Base-by-base conservation (phyloP, 2,888 invertebrate species). In the Acleris emargana region DNA sequence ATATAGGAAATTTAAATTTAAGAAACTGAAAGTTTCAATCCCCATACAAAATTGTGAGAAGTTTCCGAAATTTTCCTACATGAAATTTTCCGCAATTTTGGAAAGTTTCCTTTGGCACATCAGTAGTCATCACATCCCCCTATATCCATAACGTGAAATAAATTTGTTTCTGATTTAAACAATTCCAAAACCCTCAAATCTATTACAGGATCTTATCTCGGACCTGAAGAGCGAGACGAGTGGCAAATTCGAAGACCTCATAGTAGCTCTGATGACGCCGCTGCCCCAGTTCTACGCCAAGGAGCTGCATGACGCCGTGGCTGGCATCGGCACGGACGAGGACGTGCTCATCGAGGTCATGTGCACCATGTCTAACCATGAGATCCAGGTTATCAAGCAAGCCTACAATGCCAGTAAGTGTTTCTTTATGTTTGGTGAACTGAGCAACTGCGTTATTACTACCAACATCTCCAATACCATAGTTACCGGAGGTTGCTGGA, bases 191-290 rank as follows among this genome's bases (percentile, higher is more conserved):
- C 5, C 18, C 11, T 20, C 20, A 16, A 16, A 6, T 25, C 11
- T 69, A 72, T 71, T 58, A 18, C 76, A 95, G 93, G 96, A 97
- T 79, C 91, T 98, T 28, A 94, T 97, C 54, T 95, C 96, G 50
- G 97, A 98, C 74, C 87, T 98, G 73, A 97, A 97, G 86, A 96
- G 97, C 73, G 98, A 99, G 87, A 94, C 97, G 20, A 96, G 95
- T 73, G 98, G 98, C 4, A 96, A 96, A 77, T 98, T 98, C 80
- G 97, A 98, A 80, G 96, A 97, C 68, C 93, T 97, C 0, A 82
- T 98, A 0, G 90, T 98, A 7, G 97, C 97, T 0, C 87, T 98
- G 68, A 96, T 98, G 95, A 97, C 96, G 25, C 97, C 97, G 0
- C 90, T 96, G 51, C 96, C 96, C 0, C 96, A 97, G 80, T 97